Evolutionary conservation across 2,797 vertebrate species (phyloP), one percentile per base, ranked within the genome.

Genomic region (Falco columbarius): DNA sequence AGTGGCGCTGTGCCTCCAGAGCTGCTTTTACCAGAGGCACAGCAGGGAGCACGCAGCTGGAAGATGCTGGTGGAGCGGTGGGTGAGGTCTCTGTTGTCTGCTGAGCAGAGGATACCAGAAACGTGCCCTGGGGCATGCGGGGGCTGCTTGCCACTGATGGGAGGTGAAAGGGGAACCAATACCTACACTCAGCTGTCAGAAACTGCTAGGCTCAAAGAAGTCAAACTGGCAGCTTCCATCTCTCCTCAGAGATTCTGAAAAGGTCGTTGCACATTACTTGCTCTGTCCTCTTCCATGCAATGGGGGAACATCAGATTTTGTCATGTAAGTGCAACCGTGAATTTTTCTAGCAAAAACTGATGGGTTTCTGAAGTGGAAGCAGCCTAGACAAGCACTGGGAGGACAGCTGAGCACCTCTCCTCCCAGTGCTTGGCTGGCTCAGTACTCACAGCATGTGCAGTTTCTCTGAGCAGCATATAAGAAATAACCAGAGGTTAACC

Each of bases 51-150:
- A 1, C 0, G 9, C 5, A 29, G 40, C 34, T 73, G 70, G 59
- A 10, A 40, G 73, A 11, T 20, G 66, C 6, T 29, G 1, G 0
- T 3, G 17, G 38, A n/a, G 63, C 1, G 0, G 44, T 7, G 18
- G 42, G 29, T 4, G 20, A n/a, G 73, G 23, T 75, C 66, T 82
- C 32, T 20, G 34, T 12, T 22, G 8, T 18, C 7, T 2, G 21
- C 22, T 5, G 47, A 27, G 42, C 24, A 8, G 21, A 55, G 55
- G 12, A 4, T 19, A n/a, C 46, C 61, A 23, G 18, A 14, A 44
- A 0, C 3, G 6, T 17, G 67, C 44, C 63, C 40, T 3, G 24
- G 21, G 27, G 66, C 4, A 2, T 2, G 10, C 54, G 2, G 0
- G 1, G 62, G 7, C 4, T 13, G 7, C 32, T 6, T 5, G 52